These are phyloP conservation scores for Tetragonula carbonaria DNA, from an alignment of 2,888 invertebrate species.

Conservation along the genomic window DNA sequence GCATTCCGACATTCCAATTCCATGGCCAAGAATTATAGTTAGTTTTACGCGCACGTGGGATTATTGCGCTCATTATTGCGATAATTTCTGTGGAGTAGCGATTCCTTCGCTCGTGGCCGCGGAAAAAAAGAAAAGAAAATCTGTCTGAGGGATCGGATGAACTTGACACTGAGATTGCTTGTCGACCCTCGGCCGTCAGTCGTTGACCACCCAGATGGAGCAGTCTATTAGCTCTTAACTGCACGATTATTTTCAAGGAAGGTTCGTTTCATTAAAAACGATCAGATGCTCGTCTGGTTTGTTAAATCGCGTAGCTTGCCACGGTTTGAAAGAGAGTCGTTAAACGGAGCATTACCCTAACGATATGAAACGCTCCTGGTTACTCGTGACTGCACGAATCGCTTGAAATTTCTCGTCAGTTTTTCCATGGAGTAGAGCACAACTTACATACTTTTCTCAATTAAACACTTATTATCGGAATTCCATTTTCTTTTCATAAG, in stretches of 20 bases:
- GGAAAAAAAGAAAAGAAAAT: not conserved
- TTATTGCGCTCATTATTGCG: not conserved
- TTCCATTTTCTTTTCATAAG: not conserved
- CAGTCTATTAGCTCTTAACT: slow-evolving; percentile 18
- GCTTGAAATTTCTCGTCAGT: not conserved
- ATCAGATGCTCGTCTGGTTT: not conserved
- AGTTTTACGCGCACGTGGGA: not conserved
- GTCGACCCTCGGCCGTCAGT: slow-evolving; percentile 17
- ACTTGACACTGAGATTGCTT: slow-evolving; percentile 42
- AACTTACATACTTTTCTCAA: not conserved
- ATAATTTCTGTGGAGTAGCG: not conserved
- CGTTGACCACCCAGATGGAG: slow-evolving; percentile 47
- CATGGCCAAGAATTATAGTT: not conserved
- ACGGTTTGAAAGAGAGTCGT: not conserved
- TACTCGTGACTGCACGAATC: not conserved
- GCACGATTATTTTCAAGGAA: slow-evolving; percentile 16
- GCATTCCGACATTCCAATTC: not conserved
- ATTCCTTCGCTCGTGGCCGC: not conserved
- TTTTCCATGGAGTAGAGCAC: not conserved
- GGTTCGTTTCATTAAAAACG: slow-evolving; percentile 22
- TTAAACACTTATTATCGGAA: not conserved
- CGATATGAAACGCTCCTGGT: not conserved
- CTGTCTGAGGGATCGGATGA: not conserved
- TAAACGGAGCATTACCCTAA: slow-evolving; percentile 4
- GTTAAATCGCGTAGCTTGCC: not conserved